Conservation (phyloP, 1,140 invertebrate genomes). For the Seison nebaliae region DNA sequence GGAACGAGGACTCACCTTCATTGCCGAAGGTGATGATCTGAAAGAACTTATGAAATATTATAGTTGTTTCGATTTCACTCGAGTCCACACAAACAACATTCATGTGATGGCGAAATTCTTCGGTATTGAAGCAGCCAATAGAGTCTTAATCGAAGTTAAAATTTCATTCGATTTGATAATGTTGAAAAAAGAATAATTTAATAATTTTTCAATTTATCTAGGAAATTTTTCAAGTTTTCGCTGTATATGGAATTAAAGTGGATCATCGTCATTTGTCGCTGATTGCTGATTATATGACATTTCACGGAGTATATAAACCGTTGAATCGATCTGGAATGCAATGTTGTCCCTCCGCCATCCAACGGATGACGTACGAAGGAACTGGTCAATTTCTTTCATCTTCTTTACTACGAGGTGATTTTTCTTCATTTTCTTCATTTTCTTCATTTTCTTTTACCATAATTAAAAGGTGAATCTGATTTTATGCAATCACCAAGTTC, state of each 20-base stretch:
- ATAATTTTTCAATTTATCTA: conserved; percentile 14
- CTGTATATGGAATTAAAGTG: conserved; percentile 76
- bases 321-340: conserved; percentile 68
- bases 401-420: conserved; percentile 38
- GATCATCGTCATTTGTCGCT: conserved; percentile 68
- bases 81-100: conserved; percentile 73
- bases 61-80: conserved; percentile 52
- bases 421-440: neutral
- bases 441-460: neutral
- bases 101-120: conserved; percentile 56
- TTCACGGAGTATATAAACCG: conserved; percentile 56
- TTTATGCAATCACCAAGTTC: conserved; percentile 55
- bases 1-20: conserved; percentile 35
- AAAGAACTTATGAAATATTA: conserved; percentile 56
- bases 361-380: conserved; percentile 93
- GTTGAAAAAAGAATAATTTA: neutral
- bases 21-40: conserved; percentile 82
- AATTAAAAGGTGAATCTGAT: conserved; percentile 38
- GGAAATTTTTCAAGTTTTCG: conserved; percentile 72
- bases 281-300: conserved; percentile 92
- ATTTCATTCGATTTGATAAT: conserved; percentile 3
- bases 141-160: conserved; percentile 45
- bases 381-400: conserved; percentile 56
- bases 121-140: conserved; percentile 76
- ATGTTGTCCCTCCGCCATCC: conserved; percentile 56